Base-by-base conservation (phyloP, 2,797 vertebrate genomes). In the Podarcis lilfordi region DNA sequence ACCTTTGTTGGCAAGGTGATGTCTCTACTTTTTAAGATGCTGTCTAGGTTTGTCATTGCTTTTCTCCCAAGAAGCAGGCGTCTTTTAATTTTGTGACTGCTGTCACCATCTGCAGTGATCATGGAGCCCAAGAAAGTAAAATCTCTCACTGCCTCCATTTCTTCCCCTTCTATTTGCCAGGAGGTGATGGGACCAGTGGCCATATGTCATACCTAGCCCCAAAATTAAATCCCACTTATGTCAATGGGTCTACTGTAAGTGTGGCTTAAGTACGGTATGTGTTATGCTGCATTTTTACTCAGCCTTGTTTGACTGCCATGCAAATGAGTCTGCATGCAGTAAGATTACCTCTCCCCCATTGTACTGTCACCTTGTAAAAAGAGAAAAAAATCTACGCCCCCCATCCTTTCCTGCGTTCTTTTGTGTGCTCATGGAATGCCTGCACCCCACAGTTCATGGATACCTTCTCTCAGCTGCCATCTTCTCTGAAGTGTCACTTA, bases 401-500 rank as follows among this genome's bases (percentile, higher is more conserved):
- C 23, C 4, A 4, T 71, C 86, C 84, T 78, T 0, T 91, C 27
- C 61, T 15, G 55, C 89, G 90, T 91, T 91, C 55, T 7, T 86
- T 68, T 64, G 71, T 79, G 88, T 90, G 89, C 78, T 83, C 91
- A 84, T 68, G 1, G 55, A 91, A 17, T 10, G 17, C 71, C 81
- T 25, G 0, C 86, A 76, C 88, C 37, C 89, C 7, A 1, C 86
- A n/a, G 80, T 45, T 86, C 4, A 7, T 86, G 91, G 92, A 86
- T 89, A 90, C 89, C 91, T 91, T 85, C 76, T 55, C 86, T 61
- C 0, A 0, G 90, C 85, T 93, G 59, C 91, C 90, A 92, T 89
- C 71, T 92, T 88, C 90, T 93, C 92, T 94, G 87, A 92, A 79
- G 72, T 81, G 29, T 82, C 82, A 85, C 91, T 94, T 95, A 78